Evolutionary conservation across 2,888 invertebrate genomes (phyloP).

Genomic region (Colletes collaris): DNA sequence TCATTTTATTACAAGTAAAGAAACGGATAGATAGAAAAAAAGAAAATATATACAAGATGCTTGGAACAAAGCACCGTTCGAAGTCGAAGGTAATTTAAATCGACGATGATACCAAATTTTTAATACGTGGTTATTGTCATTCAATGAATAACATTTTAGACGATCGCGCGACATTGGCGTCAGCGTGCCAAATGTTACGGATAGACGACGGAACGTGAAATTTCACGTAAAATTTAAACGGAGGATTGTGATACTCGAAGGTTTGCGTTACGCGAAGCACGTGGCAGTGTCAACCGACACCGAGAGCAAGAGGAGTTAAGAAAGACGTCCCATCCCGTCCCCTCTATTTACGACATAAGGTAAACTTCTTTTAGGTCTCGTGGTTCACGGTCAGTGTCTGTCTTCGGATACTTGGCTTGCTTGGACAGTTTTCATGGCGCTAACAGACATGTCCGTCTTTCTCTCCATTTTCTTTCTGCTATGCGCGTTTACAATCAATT

Average conservation of each 20-base stretch:
- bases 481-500: slow-evolving; percentile 19
- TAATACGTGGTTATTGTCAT: background rate
- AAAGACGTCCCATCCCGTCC: slow-evolving; percentile 58
- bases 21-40: background rate
- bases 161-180: background rate
- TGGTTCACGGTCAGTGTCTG: slow-evolving; percentile 80
- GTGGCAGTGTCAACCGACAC: slow-evolving; percentile 61
- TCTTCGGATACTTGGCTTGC: slow-evolving; percentile 74
- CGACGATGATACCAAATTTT: background rate
- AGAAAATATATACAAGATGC: background rate
- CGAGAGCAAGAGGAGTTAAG: slow-evolving; percentile 40
- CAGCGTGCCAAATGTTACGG: background rate
- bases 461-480: slow-evolving; percentile 38
- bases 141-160: background rate
- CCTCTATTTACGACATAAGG: slow-evolving; percentile 79
- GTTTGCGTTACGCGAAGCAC: slow-evolving; percentile 45
- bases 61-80: background rate
- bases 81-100: background rate
- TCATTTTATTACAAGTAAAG: too few species aligned
- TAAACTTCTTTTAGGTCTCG: slow-evolving; percentile 76
- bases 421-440: slow-evolving; percentile 68
- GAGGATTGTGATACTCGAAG: slow-evolving; percentile 38
- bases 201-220: background rate
- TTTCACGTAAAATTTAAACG: slow-evolving; percentile 3
- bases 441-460: slow-evolving; percentile 67